Evolutionary conservation across 2,888 invertebrate species (phyloP), one percentile per base, ranked within the genome.

Genomic region (Sisyra nigra): DNA sequence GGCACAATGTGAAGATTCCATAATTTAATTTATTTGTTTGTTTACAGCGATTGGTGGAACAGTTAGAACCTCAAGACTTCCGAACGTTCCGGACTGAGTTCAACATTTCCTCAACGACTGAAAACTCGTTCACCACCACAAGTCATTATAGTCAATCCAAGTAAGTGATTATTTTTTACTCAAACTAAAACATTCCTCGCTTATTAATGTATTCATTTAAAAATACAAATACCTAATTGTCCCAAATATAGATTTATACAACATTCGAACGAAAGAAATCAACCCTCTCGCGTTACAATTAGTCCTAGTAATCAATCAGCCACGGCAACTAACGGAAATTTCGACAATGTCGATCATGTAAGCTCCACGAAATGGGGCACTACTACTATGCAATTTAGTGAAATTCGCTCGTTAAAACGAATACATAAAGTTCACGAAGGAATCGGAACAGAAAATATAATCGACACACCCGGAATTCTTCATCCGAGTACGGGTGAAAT

Each of bases 401-500:
- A 76, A 65, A 76, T 80, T 52, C 79, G 77, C 57, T 86, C 77
- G 59, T 71, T 81, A 45, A 83, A 81, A 61, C 71, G 83, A 49
- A 71, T 78, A 45, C 77, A 81, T 57, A 74, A 75, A 59, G 72
- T 75, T 56, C 75, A 78, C 54, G 82, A 81, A 57, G 77, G 77
- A 53, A 76, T 71, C 49, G 71, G 69, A 45, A 70, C 71, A 10
- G 72, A 72, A 41, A 73, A 76, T 55, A 77, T 85, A 47, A 76
- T 82, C 43, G 85, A 87, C 56, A 76, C 81, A 52, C 77, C 76
- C 54, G 86, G 87, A 49, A 84, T 91, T 54, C 65, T 81, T 43
- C 86, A 94, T 65, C 88, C 89, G 15, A 76, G 76, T 54, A 91
- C 87, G 0, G 88, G 83, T 49, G 82, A 89, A 59, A 74, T 82